Evolutionary conservation across 2,888 invertebrate species (phyloP), one percentile per base, ranked within the genome.

Genomic region (Syrista parreyssii): DNA sequence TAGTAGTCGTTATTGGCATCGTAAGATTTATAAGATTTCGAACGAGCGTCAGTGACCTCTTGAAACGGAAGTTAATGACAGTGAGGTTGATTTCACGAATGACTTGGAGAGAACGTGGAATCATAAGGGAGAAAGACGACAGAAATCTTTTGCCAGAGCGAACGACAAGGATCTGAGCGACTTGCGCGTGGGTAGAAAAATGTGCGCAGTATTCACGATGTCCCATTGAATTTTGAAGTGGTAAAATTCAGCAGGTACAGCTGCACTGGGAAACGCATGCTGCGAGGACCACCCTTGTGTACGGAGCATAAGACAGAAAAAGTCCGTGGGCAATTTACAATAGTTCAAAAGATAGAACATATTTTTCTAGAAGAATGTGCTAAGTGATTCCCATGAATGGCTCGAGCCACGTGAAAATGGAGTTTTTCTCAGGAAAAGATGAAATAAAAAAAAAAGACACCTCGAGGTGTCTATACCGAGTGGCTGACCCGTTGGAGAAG

Each of bases 241-340:
- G 71, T 33, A 23, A 31, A 33, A 32, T 32, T 31, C 71, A 33
- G 68, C 82, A 73, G 86, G 82, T 86, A 85, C 87, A 86, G 85
- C 82, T 85, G 85, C 77, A 77, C 68, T 75, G 80, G 82, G 82
- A 86, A 86, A 81, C 77, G 75, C 77, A 79, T 32, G 73, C 79
- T 78, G 74, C 30, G 78, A 84, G 83, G 82, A 82, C 82, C 82
- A 85, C 84, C 77, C 77, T 68, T 72, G 32, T 33, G 32, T 71
- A 71, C 71, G 71, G 71, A 31, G 33, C 6, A 71, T 31, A 71
- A 33, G 33, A 71, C 31, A 71, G 71, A 55, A 55, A 40, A 55
- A 55, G 23, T 23, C 55, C 55, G 55, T 55, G 23, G 55, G 23
- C 55, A 55, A 55, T 55, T 55, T 55, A 55, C 55, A 55, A 55